Evolutionary conservation across 2,113 vertebrate species (phyloP).

Genomic region (Chrysochloris asiatica): DNA sequence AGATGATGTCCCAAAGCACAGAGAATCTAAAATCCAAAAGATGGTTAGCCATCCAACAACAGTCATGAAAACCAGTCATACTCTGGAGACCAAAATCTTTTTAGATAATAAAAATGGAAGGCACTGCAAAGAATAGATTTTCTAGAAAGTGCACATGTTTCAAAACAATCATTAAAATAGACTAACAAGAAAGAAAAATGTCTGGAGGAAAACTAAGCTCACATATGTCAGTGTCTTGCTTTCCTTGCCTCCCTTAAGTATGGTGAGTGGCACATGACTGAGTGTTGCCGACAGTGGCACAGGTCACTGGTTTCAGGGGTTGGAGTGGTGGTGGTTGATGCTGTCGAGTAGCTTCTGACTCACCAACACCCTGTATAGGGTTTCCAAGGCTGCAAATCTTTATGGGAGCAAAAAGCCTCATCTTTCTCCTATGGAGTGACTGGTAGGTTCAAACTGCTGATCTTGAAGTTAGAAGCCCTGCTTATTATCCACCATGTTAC

Average conservation of each 20-base stretch:
- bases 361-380: too few species aligned
- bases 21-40: constrained; percentile 17
- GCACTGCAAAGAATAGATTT: background rate
- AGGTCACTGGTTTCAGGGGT: background rate
- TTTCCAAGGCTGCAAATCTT: too few species aligned
- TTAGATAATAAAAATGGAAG: constrained; percentile 25
- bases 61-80: background rate
- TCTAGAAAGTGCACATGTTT: constrained; percentile 2
- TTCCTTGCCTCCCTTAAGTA: background rate
- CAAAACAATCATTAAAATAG: constrained; percentile 14
- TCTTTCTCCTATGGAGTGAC: too few species aligned
- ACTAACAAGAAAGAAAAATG: background rate
- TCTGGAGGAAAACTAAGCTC: background rate
- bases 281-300: background rate
- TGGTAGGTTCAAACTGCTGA: too few species aligned
- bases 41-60: background rate
- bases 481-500: too few species aligned
- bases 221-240: background rate
- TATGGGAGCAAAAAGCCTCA: too few species aligned
- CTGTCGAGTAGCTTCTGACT: too few species aligned
- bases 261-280: background rate
- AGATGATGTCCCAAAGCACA: background rate
- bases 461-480: too few species aligned
- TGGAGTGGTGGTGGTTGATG: too few species aligned
- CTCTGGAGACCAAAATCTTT: background rate